phyloP scores from a whole-genome alignment of 2,797 vertebrate species.

The Eremophila alpestris region DNA sequence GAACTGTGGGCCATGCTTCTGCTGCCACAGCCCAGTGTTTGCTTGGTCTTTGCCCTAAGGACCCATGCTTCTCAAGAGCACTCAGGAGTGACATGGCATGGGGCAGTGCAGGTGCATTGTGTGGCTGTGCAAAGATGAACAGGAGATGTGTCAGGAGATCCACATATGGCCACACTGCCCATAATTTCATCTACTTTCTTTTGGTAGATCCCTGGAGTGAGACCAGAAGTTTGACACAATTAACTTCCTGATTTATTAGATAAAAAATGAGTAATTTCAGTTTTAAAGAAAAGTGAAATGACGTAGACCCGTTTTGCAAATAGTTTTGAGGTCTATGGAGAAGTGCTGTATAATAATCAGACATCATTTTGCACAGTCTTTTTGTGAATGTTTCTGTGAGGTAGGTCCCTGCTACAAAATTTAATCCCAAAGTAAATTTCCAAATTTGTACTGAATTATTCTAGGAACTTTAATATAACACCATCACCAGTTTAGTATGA shows the following conservation, averaged over 20 bases:
- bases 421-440: neutral
- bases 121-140: neutral
- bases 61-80: fast-evolving
- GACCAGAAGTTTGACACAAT: neutral
- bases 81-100: fast-evolving
- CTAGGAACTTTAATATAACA: neutral
- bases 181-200: neutral
- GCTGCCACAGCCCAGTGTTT: neutral
- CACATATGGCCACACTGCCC: neutral
- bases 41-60: neutral
- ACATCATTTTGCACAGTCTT: neutral
- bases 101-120: fast-evolving
- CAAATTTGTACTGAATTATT: neutral
- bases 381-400: neutral
- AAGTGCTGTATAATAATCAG: neutral
- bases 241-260: neutral
- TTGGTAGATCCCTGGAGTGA: neutral
- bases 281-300: neutral
- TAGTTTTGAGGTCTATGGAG: neutral
- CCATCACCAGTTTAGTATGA: neutral
- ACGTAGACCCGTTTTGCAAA: neutral
- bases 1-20: neutral
- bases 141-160: neutral
- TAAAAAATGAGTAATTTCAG: neutral
- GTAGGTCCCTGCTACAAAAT: neutral